A percentile compares a stretch with the other conserved stretches of the same genome.
Conservation (phyloP, 1,140 invertebrate genomes). For the Drosophila sproati region DNA sequence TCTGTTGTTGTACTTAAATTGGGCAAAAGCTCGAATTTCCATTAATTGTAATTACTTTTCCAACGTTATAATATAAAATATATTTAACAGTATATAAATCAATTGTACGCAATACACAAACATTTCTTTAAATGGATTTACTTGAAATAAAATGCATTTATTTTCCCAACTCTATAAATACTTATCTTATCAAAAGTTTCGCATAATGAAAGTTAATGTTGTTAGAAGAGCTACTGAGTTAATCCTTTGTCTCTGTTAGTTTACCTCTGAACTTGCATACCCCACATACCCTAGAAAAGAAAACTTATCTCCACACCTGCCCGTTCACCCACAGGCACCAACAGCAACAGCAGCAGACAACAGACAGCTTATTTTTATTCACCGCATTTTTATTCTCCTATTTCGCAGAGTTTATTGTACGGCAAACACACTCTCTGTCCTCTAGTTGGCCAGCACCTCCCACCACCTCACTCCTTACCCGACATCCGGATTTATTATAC, state of each 20-base stretch:
- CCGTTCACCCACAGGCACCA: constrained; percentile 31
- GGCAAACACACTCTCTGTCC: background rate
- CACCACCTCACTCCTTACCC: background rate
- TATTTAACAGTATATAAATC: no score
- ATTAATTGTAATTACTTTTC: constrained; percentile 13
- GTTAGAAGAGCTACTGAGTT: no score
- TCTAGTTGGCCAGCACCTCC: background rate
- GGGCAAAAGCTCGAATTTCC: constrained; percentile 2
- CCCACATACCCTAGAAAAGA: constrained; percentile 15
- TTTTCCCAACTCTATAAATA: no score
- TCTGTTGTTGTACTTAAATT: constrained; percentile 13
- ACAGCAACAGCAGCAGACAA: constrained; percentile 22
- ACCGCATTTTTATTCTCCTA: constrained; percentile 50
- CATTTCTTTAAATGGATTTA: no score
- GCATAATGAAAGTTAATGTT: no score
- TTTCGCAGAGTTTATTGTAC: constrained; percentile 49
- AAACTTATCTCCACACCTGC: constrained; percentile 32
- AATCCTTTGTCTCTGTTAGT: background rate
- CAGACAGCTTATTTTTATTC: constrained; percentile 55
- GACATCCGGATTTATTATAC: constrained; percentile 60
- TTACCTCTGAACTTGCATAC: background rate
- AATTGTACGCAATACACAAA: no score
- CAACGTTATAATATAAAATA: background rate
- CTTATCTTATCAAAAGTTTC: no score
- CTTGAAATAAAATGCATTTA: no score